Evolutionary conservation across 2,113 vertebrate species (phyloP).

Genomic region (Erpornis zantholeuca): DNA sequence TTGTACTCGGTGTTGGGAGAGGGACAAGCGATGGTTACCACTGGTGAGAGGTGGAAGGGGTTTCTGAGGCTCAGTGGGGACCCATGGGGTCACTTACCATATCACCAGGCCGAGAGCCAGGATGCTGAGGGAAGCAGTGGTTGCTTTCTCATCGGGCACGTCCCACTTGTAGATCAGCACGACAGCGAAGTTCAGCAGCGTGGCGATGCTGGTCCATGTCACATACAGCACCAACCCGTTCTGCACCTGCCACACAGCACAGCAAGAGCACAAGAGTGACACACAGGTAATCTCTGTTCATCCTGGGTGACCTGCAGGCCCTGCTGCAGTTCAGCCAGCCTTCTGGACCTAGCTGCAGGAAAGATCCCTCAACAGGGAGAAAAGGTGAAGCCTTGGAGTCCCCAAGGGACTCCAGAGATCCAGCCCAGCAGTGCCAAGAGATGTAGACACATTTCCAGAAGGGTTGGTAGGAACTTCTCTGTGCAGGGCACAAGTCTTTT

Average conservation of each 20-base stretch:
- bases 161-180: constrained; percentile 75
- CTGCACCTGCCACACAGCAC: constrained; percentile 70
- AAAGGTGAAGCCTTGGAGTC: neutral
- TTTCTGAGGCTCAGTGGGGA: neutral
- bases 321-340: neutral
- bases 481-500: neutral
- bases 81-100: constrained; percentile 67
- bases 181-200: constrained; percentile 77
- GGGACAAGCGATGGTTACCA: neutral
- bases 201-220: constrained; percentile 80
- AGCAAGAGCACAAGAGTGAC: neutral
- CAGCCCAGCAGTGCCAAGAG: neutral
- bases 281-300: neutral
- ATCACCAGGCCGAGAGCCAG: constrained; percentile 68
- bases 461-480: neutral
- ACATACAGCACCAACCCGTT: constrained; percentile 80
- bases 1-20: neutral
- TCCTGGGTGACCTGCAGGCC: neutral
- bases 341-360: neutral
- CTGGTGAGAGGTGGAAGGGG: neutral
- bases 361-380: neutral
- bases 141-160: constrained; percentile 57
- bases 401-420: neutral
- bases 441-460: neutral
- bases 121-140: constrained; percentile 74